Conservation (phyloP, 2,797 vertebrate species). For the Danionella dracula region DNA sequence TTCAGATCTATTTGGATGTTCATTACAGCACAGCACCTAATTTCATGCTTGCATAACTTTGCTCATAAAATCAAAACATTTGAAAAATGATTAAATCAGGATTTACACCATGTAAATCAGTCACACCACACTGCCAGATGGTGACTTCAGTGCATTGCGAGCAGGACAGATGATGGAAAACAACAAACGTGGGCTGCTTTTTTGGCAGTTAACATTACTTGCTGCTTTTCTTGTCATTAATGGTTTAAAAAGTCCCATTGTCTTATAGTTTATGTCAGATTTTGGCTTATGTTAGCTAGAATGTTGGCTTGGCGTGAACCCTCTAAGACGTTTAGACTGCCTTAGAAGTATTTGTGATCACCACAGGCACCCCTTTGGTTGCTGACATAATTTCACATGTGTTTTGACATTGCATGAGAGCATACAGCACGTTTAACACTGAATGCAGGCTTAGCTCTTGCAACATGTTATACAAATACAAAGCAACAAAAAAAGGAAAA, state of each 20-base stretch:
- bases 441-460: background rate
- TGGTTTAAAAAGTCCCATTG: background rate
- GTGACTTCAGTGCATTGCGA: background rate
- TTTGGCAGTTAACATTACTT: background rate
- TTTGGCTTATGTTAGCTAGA: background rate
- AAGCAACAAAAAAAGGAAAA: no score
- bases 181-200: background rate
- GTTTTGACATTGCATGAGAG: background rate
- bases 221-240: background rate
- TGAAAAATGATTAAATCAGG: background rate
- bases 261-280: background rate
- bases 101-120: background rate
- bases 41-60: no score
- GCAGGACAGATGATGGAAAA: conserved; percentile 5
- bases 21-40: no score
- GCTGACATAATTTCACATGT: background rate
- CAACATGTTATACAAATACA: background rate
- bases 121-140: no score
- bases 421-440: background rate
- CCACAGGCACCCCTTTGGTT: background rate
- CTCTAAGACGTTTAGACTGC: background rate
- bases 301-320: background rate
- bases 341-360: background rate
- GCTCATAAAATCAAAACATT: no score
- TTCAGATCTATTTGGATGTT: no score